These are phyloP conservation scores for Mus pahari DNA, from an alignment of 2,113 vertebrate genomes.

Conservation along the genomic window DNA sequence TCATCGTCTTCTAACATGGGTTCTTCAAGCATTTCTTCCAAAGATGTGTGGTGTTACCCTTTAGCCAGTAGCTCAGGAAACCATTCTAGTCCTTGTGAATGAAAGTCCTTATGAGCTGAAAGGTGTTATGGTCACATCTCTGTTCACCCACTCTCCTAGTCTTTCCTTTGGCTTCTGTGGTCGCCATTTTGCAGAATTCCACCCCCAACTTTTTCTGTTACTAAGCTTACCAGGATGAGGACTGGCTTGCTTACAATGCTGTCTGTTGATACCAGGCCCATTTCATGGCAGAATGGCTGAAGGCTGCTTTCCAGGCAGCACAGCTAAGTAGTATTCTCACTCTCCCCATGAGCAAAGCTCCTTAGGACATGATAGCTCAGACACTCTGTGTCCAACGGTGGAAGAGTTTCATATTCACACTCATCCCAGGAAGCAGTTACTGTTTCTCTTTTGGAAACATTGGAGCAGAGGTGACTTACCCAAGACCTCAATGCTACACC, in stretches of 20 bases:
- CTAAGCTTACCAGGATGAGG: not conserved
- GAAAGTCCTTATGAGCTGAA: not conserved
- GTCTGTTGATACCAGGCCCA: not conserved
- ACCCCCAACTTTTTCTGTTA: not conserved
- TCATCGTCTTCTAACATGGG: not conserved
- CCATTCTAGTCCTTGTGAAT: not conserved
- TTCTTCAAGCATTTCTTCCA: slow-evolving; percentile 46
- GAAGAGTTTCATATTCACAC: not conserved
- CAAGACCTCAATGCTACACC: not conserved
- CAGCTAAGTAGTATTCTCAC: not conserved
- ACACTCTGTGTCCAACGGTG: rapidly evolving
- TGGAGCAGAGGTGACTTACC: not conserved
- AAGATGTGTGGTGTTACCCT: not conserved
- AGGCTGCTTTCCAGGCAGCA: not conserved
- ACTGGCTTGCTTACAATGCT: not conserved
- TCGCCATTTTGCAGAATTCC: not conserved
- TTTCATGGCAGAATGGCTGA: not conserved
- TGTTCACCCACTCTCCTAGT: not conserved
- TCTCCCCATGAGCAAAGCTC: not conserved
- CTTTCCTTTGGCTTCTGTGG: not conserved
- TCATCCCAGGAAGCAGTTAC: not conserved
- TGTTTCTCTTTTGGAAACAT: not conserved
- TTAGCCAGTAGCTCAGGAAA: slow-evolving; percentile 1
- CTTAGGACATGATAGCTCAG: not conserved
- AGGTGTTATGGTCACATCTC: not conserved